These are phyloP conservation scores for Ondatra zibethicus DNA, from an alignment of 2,113 vertebrate species.

Conservation along the genomic window DNA sequence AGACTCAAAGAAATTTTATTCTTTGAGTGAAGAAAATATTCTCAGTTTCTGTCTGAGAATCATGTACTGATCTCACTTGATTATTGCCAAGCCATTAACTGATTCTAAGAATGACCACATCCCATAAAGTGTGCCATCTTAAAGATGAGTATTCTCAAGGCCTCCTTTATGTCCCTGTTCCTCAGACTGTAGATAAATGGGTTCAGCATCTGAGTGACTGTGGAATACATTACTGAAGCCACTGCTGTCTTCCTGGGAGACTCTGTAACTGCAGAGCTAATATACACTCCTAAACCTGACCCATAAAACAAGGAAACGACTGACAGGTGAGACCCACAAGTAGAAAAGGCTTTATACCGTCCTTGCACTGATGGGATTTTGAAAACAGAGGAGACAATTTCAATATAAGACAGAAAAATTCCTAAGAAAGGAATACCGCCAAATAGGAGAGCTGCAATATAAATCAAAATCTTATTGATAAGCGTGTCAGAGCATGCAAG, in stretches of 20 bases:
- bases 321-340: constrained; percentile 63
- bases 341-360: constrained; percentile 59
- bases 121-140: no score
- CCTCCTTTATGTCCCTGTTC: constrained; percentile 52
- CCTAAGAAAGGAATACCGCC: background rate
- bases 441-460: background rate
- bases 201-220: constrained; percentile 66
- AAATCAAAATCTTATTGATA: background rate
- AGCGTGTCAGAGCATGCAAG: background rate
- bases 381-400: background rate
- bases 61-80: background rate
- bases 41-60: background rate
- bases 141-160: background rate
- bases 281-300: constrained; percentile 7
- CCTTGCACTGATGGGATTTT: background rate
- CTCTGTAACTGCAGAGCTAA: constrained; percentile 40
- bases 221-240: constrained; percentile 37
- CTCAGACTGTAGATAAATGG: constrained; percentile 68
- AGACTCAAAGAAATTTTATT: background rate
- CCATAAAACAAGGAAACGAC: constrained; percentile 58
- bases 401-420: background rate
- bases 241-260: background rate
- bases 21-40: background rate
- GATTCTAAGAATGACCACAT: background rate
- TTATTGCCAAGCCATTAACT: background rate